Evolutionary conservation across 2,113 vertebrate genomes (phyloP).

Genomic region (Galbula dea): DNA sequence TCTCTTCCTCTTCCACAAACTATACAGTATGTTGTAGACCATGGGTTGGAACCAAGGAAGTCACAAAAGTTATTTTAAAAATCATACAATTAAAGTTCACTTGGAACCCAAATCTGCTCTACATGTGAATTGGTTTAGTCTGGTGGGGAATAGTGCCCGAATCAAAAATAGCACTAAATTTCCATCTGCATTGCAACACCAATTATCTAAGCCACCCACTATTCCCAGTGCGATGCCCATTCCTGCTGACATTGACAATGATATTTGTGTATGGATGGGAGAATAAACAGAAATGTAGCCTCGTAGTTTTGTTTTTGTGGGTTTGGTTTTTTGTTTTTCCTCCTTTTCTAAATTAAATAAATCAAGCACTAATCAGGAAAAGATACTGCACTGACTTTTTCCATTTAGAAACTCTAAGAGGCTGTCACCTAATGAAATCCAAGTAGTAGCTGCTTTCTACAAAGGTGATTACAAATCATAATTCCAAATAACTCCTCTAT

Average conservation of each 20-base stretch:
- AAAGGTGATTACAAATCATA: neutral
- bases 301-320: neutral
- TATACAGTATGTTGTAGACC: neutral
- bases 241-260: slow-evolving; percentile 5
- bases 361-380: neutral
- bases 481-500: neutral
- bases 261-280: neutral
- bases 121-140: neutral
- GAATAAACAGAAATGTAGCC: neutral
- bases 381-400: neutral
- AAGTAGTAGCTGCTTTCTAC: neutral
- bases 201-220: slow-evolving; percentile 2
- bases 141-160: neutral
- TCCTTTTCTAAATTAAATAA: neutral
- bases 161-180: slow-evolving; percentile 15
- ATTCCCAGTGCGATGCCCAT: neutral
- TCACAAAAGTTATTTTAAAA: neutral
- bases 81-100: neutral
- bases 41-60: neutral
- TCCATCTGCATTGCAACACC: neutral
- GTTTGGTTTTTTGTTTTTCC: neutral
- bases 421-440: neutral
- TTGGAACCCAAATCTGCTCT: neutral
- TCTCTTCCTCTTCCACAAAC: neutral
- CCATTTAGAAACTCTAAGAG: neutral